Percentiles rank a stretch among this genome's conserved stretches.
phyloP scores from a whole-genome alignment of 2,113 vertebrate species.

The Scalopus aquaticus region DNA sequence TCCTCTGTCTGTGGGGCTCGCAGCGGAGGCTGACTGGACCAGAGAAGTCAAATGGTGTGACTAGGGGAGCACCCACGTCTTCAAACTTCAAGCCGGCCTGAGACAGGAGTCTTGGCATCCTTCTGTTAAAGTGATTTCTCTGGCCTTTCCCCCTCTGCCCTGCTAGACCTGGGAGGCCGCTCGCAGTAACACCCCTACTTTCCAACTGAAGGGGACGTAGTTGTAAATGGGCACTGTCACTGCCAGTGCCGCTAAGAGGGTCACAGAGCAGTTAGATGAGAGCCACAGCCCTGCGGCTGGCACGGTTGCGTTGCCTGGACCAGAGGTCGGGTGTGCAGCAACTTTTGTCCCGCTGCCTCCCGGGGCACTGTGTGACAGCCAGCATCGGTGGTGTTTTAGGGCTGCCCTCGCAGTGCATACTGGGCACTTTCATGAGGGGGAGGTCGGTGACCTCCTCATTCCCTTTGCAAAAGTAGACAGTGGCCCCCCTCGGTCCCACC shows the following conservation, averaged over 20 bases:
- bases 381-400: not conserved
- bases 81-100: not conserved
- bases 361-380: rapidly evolving
- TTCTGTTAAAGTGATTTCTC: not conserved
- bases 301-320: not conserved
- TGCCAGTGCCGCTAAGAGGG: not conserved
- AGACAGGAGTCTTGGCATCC: not conserved
- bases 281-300: not conserved
- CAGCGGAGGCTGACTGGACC: not conserved
- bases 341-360: not conserved
- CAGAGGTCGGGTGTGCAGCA: not conserved
- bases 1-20: not conserved
- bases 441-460: no score
- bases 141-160: not conserved
- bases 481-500: not conserved
- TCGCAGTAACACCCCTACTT: not conserved
- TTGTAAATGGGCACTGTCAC: slow-evolving; percentile 18
- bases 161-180: no score
- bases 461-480: not conserved
- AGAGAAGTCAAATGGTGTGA: not conserved
- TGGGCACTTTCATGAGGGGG: not conserved
- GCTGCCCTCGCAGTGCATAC: no score
- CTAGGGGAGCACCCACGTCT: not conserved
- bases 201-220: not conserved
- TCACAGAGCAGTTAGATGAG: not conserved